These are phyloP conservation scores for Hippocampus mohnikei DNA, from an alignment of 2,113 vertebrate genomes.

Conservation along the genomic window DNA sequence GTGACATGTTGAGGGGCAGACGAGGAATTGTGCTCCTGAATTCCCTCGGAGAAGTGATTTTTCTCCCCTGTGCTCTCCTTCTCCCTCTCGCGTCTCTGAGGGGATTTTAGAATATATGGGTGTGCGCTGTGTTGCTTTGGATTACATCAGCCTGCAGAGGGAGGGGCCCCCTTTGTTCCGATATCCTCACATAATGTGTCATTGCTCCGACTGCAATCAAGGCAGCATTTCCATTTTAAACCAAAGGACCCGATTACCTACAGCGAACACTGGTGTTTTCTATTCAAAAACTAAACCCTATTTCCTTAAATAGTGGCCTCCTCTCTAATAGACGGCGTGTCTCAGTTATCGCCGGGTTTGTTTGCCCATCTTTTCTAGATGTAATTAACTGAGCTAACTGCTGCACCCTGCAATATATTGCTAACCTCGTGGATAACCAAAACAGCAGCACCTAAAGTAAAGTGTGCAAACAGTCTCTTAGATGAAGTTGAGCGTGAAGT, in stretches of 20 bases:
- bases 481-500: not conserved
- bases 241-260: not conserved
- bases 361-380: not conserved
- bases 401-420: not conserved
- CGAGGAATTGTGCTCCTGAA: conserved; percentile 60
- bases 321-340: not conserved
- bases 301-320: conserved; percentile 1
- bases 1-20: conserved; percentile 64
- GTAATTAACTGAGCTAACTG: not conserved
- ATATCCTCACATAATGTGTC: conserved; percentile 42
- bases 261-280: conserved; percentile 1
- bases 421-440: not conserved
- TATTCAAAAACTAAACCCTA: not conserved
- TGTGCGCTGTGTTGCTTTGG: conserved; percentile 54
- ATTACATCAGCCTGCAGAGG: conserved; percentile 59
- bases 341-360: not conserved
- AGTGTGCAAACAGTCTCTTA: not conserved
- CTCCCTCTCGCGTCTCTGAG: conserved; percentile 44
- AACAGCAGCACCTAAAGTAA: not conserved
- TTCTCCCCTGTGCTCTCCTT: not conserved
- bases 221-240: not conserved
- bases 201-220: conserved; percentile 1
- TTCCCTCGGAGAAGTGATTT: conserved; percentile 38
- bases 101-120: conserved; percentile 36
- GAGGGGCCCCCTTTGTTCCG: conserved; percentile 28